phyloP scores from a whole-genome alignment of 2,888 invertebrate species.

The Meteorus cinctellus region DNA sequence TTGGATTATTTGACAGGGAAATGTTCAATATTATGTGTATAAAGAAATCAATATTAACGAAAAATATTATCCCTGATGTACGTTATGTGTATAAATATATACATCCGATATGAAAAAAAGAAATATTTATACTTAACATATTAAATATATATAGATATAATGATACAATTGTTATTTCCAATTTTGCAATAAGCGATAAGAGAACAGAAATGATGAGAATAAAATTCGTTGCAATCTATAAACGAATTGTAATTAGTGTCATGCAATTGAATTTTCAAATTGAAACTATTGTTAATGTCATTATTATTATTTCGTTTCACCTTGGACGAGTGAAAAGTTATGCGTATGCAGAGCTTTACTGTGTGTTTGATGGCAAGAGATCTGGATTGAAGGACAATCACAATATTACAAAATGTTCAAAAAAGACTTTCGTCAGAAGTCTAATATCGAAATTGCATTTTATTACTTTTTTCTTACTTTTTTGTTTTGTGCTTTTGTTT shows the following conservation, averaged over 20 bases:
- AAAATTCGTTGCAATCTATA: not conserved
- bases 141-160: constrained; percentile 36
- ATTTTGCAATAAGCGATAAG: constrained; percentile 47
- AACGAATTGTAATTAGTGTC: constrained; percentile 22
- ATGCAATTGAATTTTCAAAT: not conserved
- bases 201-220: constrained; percentile 22
- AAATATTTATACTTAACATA: constrained; percentile 53
- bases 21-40: constrained; percentile 42
- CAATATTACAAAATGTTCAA: no score
- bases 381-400: no score
- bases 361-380: not conserved
- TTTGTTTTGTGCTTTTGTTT: not conserved
- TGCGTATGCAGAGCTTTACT: not conserved
- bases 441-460: constrained; percentile 26
- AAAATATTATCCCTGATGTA: constrained; percentile 41
- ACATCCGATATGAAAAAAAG: not conserved
- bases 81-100: constrained; percentile 39
- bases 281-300: not conserved
- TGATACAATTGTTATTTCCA: constrained; percentile 41
- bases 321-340: not conserved
- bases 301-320: not conserved
- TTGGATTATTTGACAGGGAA: constrained; percentile 37
- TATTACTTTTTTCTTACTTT: constrained; percentile 4
- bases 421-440: constrained; percentile 3
- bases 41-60: constrained; percentile 40